Base-by-base conservation (phyloP, 2,113 vertebrate species). In the Nesogale talazaci region DNA sequence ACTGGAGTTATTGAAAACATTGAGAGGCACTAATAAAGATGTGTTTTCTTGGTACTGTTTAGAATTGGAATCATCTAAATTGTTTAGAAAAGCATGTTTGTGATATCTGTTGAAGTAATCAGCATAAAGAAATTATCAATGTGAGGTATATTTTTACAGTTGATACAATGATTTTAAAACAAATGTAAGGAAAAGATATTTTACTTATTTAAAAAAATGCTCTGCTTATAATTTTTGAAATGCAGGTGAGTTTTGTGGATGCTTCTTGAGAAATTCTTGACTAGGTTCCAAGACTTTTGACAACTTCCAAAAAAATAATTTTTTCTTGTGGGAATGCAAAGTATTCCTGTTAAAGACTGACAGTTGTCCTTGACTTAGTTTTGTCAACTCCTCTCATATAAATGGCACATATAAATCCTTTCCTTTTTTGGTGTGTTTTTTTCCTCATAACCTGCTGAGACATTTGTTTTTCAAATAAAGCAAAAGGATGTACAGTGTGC, bases 1-100 rank as follows among this genome's bases (percentile, higher is more conserved):
- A 81, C 29, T 91, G 59, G 17, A 40, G 91, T 93, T 91, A 59
- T 87, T 77, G 25, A 29, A 90, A 84, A 57, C 76, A 89, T 63
- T 8, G 61, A 85, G 75, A 85, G 72, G 22, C 46, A 52, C 46
- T 7, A 42, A 57, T 57, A 86, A 56, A 84, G 78, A 65, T 52
- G 29, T n/a, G 14, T 91, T 11, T 52, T 52, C 46, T 12, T 78
- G 2, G 75, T 89, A 67, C 29, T 90, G 17, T 83, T 78, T n/a
- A 77, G 31, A 95, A 86, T 86, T 22, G 20, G 25, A 61, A 1
- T 70, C 83, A 81, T 31, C 10, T 82, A 85, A 42, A n/a, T 31
- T 80, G 42, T 89, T 82, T 65, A 91, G 63, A 81, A 89, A 93
- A 91, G 34, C 22, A 10, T 85, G 10, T 75, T 85, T 78, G 63